Conservation (phyloP, 2,113 vertebrate genomes). For the Pandion haliaetus region DNA sequence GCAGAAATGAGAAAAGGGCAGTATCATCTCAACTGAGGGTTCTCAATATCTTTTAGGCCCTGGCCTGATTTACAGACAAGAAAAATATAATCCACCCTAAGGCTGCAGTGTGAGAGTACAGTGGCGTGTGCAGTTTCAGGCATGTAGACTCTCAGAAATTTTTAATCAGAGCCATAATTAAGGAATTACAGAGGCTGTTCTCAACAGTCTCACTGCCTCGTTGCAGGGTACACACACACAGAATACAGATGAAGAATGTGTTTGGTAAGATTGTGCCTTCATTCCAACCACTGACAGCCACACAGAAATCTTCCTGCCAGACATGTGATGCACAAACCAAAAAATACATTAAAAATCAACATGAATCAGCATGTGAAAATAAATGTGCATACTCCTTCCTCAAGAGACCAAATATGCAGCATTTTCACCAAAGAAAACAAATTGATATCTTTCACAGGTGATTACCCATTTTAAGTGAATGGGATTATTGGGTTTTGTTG, state of each 20-base stretch:
- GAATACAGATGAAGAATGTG: conserved; percentile 32
- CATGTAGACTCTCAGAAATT: conserved; percentile 34
- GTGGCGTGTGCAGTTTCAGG: neutral
- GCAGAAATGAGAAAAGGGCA: conserved; percentile 26
- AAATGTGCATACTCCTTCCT: neutral
- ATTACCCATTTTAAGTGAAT: neutral
- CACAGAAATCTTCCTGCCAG: neutral
- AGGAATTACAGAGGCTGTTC: neutral
- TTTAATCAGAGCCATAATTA: conserved; percentile 55
- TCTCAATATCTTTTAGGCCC: neutral
- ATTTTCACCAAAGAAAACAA: neutral
- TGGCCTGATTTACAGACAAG: neutral
- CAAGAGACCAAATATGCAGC: neutral
- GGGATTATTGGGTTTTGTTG: neutral
- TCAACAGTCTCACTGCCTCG: neutral
- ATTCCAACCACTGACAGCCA: neutral
- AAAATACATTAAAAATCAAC: neutral
- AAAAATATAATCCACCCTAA: neutral
- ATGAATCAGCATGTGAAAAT: neutral
- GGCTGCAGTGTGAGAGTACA: neutral
- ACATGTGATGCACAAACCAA: neutral
- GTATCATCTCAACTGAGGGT: neutral
- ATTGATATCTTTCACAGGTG: neutral
- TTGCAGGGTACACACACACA: neutral
- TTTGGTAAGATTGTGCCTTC: neutral